phyloP scores from a whole-genome alignment of 2,797 vertebrate genomes.

The Clarias fuscus region DNA sequence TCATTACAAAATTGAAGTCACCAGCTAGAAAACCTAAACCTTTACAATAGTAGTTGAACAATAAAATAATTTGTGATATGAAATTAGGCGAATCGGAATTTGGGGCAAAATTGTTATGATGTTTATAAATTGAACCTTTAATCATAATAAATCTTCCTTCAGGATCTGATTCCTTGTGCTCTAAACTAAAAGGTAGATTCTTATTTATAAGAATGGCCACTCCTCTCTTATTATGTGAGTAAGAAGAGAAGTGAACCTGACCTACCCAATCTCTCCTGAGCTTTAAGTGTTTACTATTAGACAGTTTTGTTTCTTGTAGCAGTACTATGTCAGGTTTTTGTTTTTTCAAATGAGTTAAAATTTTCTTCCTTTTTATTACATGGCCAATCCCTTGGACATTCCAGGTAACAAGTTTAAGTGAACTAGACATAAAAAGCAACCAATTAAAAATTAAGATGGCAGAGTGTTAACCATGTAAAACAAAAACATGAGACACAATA shows the following conservation, averaged over 20 bases:
- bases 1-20: no score
- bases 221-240: conserved; percentile 6
- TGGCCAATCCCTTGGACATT: conserved; percentile 28
- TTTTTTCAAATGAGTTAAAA: conserved; percentile 19
- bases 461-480: no score
- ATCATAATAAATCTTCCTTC: conserved; percentile 14
- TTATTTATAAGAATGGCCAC: conserved; percentile 22
- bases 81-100: no score
- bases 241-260: conserved; percentile 8
- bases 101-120: no score
- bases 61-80: no score
- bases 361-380: conserved; percentile 33
- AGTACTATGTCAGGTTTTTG: neutral
- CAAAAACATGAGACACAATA: no score
- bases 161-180: neutral
- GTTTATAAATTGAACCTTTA: neutral
- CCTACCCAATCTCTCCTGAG: conserved; percentile 23
- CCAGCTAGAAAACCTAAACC: no score
- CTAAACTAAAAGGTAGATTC: conserved; percentile 28
- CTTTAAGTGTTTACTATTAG: neutral
- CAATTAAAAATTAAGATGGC: neutral
- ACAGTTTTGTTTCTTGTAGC: conserved; percentile 19
- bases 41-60: no score
- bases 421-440: neutral
- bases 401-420: conserved; percentile 2